phyloP scores from a whole-genome alignment of 2,113 vertebrate species.

The Chaetura pelagica region DNA sequence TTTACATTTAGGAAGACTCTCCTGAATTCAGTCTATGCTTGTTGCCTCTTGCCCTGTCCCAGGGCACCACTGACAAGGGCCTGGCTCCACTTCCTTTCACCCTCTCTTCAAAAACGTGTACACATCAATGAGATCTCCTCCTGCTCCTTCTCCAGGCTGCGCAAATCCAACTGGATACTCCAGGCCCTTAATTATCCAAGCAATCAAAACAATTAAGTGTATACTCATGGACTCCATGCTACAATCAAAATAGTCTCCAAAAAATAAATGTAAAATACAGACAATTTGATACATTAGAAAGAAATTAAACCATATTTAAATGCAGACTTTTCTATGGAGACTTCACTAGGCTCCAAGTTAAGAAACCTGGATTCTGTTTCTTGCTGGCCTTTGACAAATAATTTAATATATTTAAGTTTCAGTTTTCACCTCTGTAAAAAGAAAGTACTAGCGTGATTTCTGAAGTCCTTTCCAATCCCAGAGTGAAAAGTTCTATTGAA shows the following conservation, averaged over 20 bases:
- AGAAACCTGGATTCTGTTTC: neutral
- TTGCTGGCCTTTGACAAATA: neutral
- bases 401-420: neutral
- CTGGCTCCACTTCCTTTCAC: neutral
- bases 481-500: slow-evolving; percentile 25
- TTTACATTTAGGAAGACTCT: neutral
- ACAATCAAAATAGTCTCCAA: neutral
- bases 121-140: neutral
- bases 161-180: neutral
- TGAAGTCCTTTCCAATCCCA: neutral
- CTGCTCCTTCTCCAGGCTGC: neutral
- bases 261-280: neutral
- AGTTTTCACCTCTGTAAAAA: neutral
- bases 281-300: neutral
- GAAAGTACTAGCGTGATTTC: neutral
- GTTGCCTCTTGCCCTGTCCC: too few species aligned
- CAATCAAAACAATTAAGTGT: neutral
- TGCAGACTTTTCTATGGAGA: neutral
- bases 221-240: neutral
- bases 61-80: neutral
- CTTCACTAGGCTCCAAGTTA: neutral
- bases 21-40: neutral
- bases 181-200: neutral
- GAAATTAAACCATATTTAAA: neutral
- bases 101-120: neutral